Base-by-base conservation (phyloP, 2,888 invertebrate genomes). In the Erebia palarica region DNA sequence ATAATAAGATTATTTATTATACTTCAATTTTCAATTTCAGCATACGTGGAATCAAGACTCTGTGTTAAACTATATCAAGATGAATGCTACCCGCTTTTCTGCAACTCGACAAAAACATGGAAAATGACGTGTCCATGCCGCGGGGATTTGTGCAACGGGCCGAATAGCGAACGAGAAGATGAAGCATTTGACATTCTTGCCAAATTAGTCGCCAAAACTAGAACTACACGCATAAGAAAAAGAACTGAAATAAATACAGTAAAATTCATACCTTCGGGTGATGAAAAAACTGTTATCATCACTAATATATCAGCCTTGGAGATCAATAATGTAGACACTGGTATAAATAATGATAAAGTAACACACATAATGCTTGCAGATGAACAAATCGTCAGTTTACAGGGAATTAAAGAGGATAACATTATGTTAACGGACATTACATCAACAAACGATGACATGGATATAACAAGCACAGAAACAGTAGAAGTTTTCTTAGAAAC, bases 61-160 rank as follows among this genome's bases (percentile, higher is more conserved):
- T 93, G 93, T 77, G 90, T 91, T 11, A 92, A 92, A 76, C 78
- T 89, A 16, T 91, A 93, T 73, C 91, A 91, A 84, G 91, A 92
- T 71, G 92, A 92, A 80, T 93, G 92, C 79, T 92, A 91, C 76
- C 82, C 88, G 2, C 75, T 88, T 42, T 92, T 85, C 77, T 93
- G 93, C 79, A 91, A 90, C 79, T 84, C 92, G 0, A 89, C 90
- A 1, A 87, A 83, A 69, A 88, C 85, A 0, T 91, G 89, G 90
- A 86, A 87, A 55, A 89, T 92, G 86, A 89, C 86, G 1, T 93
- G 93, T 72, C 89, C 93, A 0, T 93, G 93, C 75, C 86, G 83
- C 3, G 92, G 91, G 1, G 88, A 91, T 64, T 84, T 92, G 21
- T 93, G 93, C 79, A 93, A 93, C 75, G 91, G 91, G 47, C 81